These are phyloP conservation scores for Xerus inauris DNA, from an alignment of 2,113 vertebrate genomes.

Conservation along the genomic window DNA sequence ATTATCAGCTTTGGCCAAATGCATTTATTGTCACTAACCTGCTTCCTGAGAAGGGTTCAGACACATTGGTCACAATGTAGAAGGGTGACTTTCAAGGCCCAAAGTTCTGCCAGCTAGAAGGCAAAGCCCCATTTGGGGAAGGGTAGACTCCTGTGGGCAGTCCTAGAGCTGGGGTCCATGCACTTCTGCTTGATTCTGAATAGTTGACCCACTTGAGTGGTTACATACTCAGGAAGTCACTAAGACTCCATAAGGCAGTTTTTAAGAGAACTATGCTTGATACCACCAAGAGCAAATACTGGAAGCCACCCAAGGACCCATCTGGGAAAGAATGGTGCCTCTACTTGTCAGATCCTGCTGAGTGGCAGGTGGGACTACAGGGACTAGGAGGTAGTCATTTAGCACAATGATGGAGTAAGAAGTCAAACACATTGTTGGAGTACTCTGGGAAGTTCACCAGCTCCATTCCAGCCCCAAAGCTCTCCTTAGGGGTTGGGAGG, in stretches of 20 bases:
- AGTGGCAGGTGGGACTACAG: background rate
- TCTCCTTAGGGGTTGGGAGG: background rate
- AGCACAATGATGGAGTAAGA: no score
- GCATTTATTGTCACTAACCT: background rate
- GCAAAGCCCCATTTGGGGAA: background rate
- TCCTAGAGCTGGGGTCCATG: background rate
- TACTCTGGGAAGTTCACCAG: background rate
- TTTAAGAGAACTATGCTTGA: background rate
- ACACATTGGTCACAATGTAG: rapidly evolving
- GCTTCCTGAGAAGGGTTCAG: background rate
- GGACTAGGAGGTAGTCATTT: rapidly evolving
- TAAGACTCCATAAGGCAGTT: background rate
- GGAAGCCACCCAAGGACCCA: background rate
- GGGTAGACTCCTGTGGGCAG: background rate
- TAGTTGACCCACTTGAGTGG: no score
- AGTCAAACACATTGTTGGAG: rapidly evolving
- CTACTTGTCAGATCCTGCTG: background rate
- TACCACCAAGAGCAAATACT: background rate
- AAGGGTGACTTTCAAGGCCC: background rate
- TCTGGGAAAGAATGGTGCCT: background rate
- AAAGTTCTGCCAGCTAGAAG: background rate
- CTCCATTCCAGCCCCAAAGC: background rate
- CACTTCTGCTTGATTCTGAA: background rate
- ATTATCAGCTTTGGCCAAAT: background rate
- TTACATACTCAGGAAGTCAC: background rate